phyloP scores from a whole-genome alignment of 92 coral and sea anemone genomes.

The Siderastrea radians region DNA sequence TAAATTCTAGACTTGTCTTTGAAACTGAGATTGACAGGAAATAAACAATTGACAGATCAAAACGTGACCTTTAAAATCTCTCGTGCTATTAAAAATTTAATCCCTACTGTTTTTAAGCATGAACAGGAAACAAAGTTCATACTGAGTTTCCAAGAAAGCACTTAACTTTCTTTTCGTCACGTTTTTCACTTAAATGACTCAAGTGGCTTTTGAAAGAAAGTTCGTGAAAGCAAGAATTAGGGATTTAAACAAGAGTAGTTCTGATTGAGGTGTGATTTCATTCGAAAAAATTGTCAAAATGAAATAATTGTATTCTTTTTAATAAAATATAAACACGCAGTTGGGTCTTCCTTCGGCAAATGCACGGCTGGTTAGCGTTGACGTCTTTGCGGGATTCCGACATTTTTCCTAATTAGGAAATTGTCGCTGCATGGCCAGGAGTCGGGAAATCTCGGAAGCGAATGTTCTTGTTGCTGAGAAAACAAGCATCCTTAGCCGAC shows the following conservation, averaged over 20 bases:
- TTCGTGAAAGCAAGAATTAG: too few relatives aligned
- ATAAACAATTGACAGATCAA: not conserved
- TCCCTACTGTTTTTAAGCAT: not conserved
- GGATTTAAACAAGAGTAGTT: not conserved
- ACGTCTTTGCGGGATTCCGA: not conserved
- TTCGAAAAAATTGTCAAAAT: not conserved
- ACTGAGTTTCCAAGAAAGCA: not conserved
- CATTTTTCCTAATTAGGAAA: constrained; percentile 20
- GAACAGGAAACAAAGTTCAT: not conserved
- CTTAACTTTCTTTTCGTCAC: not conserved
- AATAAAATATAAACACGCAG: not conserved
- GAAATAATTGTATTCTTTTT: not conserved
- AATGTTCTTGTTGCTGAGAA: not conserved
- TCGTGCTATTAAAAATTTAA: not conserved
- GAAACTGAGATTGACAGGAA: not conserved
- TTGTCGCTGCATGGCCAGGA: not conserved
- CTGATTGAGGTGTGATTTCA: not conserved
- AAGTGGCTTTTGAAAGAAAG: not conserved
- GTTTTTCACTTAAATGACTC: not conserved
- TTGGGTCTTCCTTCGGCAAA: not conserved
- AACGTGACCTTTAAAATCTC: not conserved
- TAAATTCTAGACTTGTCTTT: not conserved
- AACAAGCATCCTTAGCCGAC: not conserved
- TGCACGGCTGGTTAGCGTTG: not conserved
- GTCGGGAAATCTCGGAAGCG: not conserved